Evolutionary conservation across 1,140 invertebrate species (phyloP).

Genomic region (Pemphigus obesinymphae): DNA sequence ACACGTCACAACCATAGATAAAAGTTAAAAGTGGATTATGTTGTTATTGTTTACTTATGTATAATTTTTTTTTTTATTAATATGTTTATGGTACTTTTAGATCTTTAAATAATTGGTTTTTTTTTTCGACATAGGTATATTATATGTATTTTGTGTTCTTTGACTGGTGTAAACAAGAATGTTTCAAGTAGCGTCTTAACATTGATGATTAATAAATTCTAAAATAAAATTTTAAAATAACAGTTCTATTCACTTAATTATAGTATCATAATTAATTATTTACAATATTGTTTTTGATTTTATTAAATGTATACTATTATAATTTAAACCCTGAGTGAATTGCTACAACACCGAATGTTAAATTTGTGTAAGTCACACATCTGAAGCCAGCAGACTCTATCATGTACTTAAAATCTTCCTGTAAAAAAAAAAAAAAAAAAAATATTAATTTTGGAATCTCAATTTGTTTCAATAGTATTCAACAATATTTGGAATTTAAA

Average conservation of each 20-base stretch:
- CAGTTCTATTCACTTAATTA: slow-evolving; percentile 38
- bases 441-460: too few relatives aligned
- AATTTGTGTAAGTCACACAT: slow-evolving; percentile 81
- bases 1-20: slow-evolving; percentile 15
- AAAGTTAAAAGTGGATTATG: slow-evolving; percentile 40
- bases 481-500: too few relatives aligned
- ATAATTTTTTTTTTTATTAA: slow-evolving; percentile 40
- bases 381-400: slow-evolving; percentile 83
- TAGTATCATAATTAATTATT: slow-evolving; percentile 31
- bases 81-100: slow-evolving; percentile 37
- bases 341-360: slow-evolving; percentile 81
- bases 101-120: slow-evolving; percentile 36
- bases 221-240: slow-evolving; percentile 40
- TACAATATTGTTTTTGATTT: slow-evolving; percentile 24
- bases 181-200: slow-evolving; percentile 41
- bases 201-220: slow-evolving; percentile 37
- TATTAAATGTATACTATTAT: slow-evolving; percentile 49
- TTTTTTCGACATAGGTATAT: slow-evolving; percentile 24
- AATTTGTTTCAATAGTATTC: too few relatives aligned
- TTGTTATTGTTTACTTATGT: slow-evolving; percentile 42
- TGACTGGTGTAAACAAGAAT: slow-evolving; percentile 40
- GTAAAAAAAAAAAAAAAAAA: slow-evolving; percentile 48
- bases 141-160: slow-evolving; percentile 27
- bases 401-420: slow-evolving; percentile 85
- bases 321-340: slow-evolving; percentile 94